Evolutionary conservation across 2,113 vertebrate species (phyloP), one percentile per base, ranked within the genome.

Genomic region (Coturnix japonica): DNA sequence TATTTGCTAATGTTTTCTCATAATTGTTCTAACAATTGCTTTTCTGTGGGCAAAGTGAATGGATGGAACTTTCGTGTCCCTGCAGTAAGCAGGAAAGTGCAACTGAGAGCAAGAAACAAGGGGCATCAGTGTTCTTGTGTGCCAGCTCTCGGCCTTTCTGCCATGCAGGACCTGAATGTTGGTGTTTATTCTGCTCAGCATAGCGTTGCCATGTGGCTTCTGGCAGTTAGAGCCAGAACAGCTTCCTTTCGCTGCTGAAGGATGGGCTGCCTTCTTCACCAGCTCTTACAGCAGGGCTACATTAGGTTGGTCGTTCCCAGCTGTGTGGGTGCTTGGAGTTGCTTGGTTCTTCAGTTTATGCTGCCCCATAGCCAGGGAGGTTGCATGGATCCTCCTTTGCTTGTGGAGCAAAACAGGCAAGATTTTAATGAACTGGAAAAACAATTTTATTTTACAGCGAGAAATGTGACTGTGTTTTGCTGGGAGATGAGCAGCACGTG

Each of bases 311-410:
- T 22, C 8, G 0, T n/a, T 43, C 13, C 21, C 11, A 60, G 43
- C 39, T 44, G 25, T 49, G 31, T 17, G 11, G 33, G 10, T 66
- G 44, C 54, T 28, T 77, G 41, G 72, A n/a, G 20, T 80, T 66
- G 13, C 59, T 76, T 31, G 28, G 0, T 43, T 44, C 64, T 71
- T 31, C 41, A 41, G 53, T 31, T 71, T 35, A 8, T 31, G 31
- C n/a, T 37, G 37, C 39, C 37, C 31, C 3, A 10, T 1, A n/a
- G 16, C 60, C 18, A 4, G 49, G 8, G 10, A 0, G 9, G 17
- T 7, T 13, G 4, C 17, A 0, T 2, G 5, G 46, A 8, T 73
- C 51, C 71, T n/a, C 4, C 4, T 78, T 72, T 19, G 8, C 46
- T 56, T 37, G 18, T 30, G 41, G 39, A 16, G 22, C 35, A 41